Percentiles rank a stretch among this genome's conserved stretches.
Evolutionary conservation across 2,113 vertebrate species (phyloP).

Genomic region (Pelodiscus sinensis): DNA sequence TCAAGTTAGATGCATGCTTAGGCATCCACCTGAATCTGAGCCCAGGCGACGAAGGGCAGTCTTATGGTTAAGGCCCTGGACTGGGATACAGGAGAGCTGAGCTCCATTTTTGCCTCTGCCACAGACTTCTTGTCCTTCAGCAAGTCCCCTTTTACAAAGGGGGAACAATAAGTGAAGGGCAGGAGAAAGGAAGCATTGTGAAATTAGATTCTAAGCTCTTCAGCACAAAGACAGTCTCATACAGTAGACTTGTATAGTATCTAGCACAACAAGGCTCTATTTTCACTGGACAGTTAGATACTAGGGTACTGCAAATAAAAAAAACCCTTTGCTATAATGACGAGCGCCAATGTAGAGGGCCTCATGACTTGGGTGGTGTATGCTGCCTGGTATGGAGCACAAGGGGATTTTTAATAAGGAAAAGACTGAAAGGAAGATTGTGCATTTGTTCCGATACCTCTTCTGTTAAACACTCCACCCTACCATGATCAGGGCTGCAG

Average conservation of each 20-base stretch:
- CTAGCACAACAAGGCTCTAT: background rate
- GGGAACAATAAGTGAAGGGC: background rate
- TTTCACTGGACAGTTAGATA: background rate
- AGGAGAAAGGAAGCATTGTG: background rate
- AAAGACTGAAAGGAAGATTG: conserved; percentile 34
- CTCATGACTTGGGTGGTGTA: background rate
- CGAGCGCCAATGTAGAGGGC: background rate
- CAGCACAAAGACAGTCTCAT: background rate
- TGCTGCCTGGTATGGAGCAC: background rate
- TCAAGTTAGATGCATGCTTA: background rate
- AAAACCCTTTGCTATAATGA: background rate
- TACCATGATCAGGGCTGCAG: background rate
- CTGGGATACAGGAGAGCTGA: background rate
- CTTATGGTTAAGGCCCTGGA: accelerated
- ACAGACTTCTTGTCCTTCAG: background rate
- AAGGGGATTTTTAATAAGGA: background rate
- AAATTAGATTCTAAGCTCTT: background rate
- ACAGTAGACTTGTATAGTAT: accelerated
- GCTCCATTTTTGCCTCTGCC: background rate
- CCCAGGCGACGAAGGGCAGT: background rate
- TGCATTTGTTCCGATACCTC: conserved; percentile 29
- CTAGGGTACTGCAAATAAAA: background rate
- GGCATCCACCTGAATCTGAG: background rate
- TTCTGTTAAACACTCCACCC: conserved; percentile 26
- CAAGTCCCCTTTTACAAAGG: background rate